phyloP scores from a whole-genome alignment of 2,113 vertebrate species.

The Brienomyrus brachyistius region DNA sequence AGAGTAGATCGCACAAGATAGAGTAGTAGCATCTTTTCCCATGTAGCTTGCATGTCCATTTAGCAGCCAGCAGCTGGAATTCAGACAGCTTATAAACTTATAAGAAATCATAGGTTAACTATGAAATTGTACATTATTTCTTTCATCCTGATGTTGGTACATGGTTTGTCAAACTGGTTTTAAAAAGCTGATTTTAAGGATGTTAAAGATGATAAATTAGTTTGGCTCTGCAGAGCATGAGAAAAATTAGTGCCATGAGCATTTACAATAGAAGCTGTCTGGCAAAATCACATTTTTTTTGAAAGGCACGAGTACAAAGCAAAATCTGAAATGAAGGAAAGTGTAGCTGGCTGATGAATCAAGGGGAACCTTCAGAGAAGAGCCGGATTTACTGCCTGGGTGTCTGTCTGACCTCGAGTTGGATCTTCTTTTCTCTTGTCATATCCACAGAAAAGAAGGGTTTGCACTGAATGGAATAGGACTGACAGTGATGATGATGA shows the following conservation, averaged over 20 bases:
- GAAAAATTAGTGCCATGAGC: not conserved
- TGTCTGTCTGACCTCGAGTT: constrained; percentile 44
- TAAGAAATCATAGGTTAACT: not conserved
- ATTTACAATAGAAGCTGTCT: not conserved
- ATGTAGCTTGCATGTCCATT: not conserved
- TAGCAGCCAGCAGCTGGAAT: not conserved
- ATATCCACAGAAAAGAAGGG: constrained; percentile 81
- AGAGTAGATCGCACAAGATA: not conserved
- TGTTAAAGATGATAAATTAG: not conserved
- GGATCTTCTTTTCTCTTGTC: constrained; percentile 60
- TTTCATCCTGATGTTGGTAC: not conserved
- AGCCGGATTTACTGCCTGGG: constrained; percentile 29
- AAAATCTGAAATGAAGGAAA: not conserved
- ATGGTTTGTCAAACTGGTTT: not conserved
- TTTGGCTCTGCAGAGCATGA: not conserved
- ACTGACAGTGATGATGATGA: constrained; percentile 69
- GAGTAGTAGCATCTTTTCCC: not conserved
- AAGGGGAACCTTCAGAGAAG: not conserved
- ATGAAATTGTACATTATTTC: not conserved
- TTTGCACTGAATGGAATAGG: constrained; percentile 68
- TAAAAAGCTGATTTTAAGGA: not conserved
- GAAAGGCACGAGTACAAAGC: not conserved
- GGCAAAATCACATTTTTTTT: not conserved
- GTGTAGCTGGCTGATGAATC: not conserved
- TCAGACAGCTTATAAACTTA: not conserved